Evolutionary conservation across 2,113 vertebrate genomes (phyloP).

Genomic region (Eulacestoma nigropectus): DNA sequence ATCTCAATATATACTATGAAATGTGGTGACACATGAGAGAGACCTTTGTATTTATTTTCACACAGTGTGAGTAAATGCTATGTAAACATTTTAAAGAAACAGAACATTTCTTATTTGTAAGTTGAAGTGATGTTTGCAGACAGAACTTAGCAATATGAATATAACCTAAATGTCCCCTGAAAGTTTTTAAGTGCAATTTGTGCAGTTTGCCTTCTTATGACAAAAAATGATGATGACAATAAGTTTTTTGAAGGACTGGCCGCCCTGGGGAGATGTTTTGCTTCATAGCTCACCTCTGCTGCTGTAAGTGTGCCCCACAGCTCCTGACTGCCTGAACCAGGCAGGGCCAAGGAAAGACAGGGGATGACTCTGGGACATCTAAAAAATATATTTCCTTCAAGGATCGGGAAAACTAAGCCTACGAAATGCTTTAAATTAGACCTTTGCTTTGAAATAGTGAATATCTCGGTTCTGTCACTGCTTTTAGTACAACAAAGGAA

Average conservation of each 20-base stretch:
- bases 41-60: not conserved
- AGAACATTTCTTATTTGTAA: not conserved
- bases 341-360: not conserved
- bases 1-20: not conserved
- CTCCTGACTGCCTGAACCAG: not conserved
- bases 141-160: not conserved
- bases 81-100: not conserved
- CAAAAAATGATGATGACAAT: not conserved
- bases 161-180: not conserved
- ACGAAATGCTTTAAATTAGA: not conserved
- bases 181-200: not conserved
- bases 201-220: not conserved
- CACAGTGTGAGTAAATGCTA: not conserved
- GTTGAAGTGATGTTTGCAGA: not conserved
- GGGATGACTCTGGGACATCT: not conserved
- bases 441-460: not conserved
- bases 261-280: not conserved
- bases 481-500: not conserved
- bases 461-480: not conserved
- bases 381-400: not conserved
- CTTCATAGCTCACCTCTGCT: not conserved
- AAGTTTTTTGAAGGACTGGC: not conserved
- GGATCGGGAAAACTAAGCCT: not conserved
- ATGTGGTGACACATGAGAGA: not conserved
- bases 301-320: not conserved